Evolutionary conservation across 2,797 vertebrate genomes (phyloP).

Genomic region (Amphiprion clarkii): DNA sequence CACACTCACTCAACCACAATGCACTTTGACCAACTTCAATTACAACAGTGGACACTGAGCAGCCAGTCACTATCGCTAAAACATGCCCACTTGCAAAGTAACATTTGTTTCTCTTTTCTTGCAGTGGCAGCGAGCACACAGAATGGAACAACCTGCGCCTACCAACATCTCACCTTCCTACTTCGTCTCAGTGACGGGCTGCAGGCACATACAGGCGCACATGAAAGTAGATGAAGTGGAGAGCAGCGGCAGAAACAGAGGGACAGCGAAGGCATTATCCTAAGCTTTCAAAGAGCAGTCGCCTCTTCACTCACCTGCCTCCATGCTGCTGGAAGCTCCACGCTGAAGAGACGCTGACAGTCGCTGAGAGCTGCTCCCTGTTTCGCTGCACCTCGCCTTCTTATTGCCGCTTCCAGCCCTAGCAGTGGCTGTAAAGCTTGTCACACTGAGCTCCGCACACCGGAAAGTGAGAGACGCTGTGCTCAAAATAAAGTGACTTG

Average conservation of each 20-base stretch:
- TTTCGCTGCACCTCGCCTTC: not conserved
- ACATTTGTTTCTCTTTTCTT: not conserved
- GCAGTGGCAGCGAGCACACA: not conserved
- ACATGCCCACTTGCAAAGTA: not conserved
- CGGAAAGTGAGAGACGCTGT: constrained; percentile 5
- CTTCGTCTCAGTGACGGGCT: not conserved
- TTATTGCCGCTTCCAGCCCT: not conserved
- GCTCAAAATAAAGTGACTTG: too few species aligned
- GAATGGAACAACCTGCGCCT: not conserved
- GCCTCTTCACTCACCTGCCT: constrained; percentile 39
- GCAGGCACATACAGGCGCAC: not conserved
- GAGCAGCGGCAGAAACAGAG: not conserved
- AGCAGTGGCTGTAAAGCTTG: not conserved
- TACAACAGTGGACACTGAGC: too few species aligned
- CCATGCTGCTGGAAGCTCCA: constrained; percentile 21
- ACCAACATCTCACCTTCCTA: constrained; percentile 21
- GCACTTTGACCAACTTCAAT: not conserved
- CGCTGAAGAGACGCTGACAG: constrained; percentile 12
- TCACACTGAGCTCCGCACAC: not conserved
- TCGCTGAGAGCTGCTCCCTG: constrained; percentile 1
- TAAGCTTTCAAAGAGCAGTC: not conserved
- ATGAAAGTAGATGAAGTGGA: not conserved
- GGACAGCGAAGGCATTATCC: not conserved
- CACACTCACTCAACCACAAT: not conserved
- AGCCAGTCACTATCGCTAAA: too few species aligned